Percentiles rank a stretch among this genome's conserved stretches.
Conservation (phyloP, 2,797 vertebrate genomes). For the Eutrigla gurnardus region DNA sequence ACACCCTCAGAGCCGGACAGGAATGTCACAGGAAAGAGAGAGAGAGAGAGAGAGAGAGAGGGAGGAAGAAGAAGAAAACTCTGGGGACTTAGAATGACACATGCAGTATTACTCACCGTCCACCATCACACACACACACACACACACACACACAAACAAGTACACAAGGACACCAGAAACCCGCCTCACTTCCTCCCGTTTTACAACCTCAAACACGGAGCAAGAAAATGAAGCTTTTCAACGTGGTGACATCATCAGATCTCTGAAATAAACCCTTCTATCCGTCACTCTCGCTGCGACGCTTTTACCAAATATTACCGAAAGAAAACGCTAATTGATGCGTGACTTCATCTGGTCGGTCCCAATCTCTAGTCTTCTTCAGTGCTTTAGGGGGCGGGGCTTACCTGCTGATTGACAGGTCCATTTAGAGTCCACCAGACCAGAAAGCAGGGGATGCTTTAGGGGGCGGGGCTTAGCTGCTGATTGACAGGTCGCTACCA, state of each 20-base stretch:
- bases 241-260: neutral
- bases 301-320: too few species aligned
- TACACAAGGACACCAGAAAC: slow-evolving; percentile 58
- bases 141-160: slow-evolving; percentile 38
- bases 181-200: neutral
- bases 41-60: slow-evolving; percentile 42
- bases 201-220: neutral
- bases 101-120: slow-evolving; percentile 74
- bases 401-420: too few species aligned
- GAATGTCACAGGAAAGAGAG: slow-evolving; percentile 70
- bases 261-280: neutral
- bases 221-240: neutral
- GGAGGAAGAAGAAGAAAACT: slow-evolving; percentile 65
- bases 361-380: too few species aligned
- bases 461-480: too few species aligned
- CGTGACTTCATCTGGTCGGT: too few species aligned
- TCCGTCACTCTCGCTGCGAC: neutral
- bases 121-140: slow-evolving; percentile 53
- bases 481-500: too few species aligned
- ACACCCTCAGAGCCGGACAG: slow-evolving; percentile 75
- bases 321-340: too few species aligned
- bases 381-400: too few species aligned
- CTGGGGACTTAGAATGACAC: slow-evolving; percentile 70
- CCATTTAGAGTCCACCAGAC: too few species aligned
- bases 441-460: too few species aligned